phyloP scores from a whole-genome alignment of 2,888 invertebrate genomes.

The Cheilosia urbana region DNA sequence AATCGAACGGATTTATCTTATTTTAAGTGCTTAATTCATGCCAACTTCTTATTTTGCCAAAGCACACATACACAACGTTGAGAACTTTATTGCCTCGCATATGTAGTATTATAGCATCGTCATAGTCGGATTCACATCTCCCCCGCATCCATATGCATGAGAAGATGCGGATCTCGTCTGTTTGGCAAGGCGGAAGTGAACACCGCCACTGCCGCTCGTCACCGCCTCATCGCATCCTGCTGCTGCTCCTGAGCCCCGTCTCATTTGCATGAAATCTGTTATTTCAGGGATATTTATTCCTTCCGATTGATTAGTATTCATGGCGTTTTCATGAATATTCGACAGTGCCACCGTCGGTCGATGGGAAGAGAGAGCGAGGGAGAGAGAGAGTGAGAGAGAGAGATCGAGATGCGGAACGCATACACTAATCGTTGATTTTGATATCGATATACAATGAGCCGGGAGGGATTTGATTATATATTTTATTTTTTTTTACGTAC shows the following conservation, averaged over 20 bases:
- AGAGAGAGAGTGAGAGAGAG: too few species aligned
- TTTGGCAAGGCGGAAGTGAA: conserved; percentile 37
- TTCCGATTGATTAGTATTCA: conserved; percentile 75
- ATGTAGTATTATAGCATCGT: not conserved
- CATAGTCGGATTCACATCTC: not conserved
- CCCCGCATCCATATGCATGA: conserved; percentile 56
- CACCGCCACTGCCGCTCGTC: conserved; percentile 9
- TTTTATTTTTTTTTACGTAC: not conserved
- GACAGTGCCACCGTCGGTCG: conserved; percentile 23
- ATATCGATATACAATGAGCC: conserved; percentile 57
- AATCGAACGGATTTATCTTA: conserved; percentile 49
- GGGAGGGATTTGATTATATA: not conserved
- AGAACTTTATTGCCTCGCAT: conserved; percentile 26
- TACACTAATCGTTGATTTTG: conserved; percentile 46
- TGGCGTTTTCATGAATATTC: conserved; percentile 69
- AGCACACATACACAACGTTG: conserved; percentile 1
- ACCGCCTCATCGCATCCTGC: conserved; percentile 19
- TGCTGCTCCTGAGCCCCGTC: conserved; percentile 14
- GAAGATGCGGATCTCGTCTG: conserved; percentile 30
- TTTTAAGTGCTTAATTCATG: conserved; percentile 58
- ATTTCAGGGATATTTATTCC: conserved; percentile 72
- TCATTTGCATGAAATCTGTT: conserved; percentile 72
- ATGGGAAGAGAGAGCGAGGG: conserved; percentile 9
- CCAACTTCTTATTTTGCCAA: conserved; percentile 54
- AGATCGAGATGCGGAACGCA: not conserved